phyloP scores from a whole-genome alignment of 2,888 invertebrate species.

The Scaptomyza cyrtandrae region DNA sequence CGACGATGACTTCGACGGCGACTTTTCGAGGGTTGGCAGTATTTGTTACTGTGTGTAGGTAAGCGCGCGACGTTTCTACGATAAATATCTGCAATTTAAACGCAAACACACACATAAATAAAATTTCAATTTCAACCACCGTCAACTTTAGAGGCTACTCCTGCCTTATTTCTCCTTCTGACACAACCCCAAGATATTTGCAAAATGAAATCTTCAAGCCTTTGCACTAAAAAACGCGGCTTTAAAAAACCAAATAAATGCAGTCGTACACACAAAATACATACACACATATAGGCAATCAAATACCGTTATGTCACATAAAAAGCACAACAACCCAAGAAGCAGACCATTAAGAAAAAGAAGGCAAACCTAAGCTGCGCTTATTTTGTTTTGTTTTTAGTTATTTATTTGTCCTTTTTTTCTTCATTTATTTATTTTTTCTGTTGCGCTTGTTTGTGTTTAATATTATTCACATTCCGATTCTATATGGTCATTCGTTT shows the following conservation, averaged over 20 bases:
- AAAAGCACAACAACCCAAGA: slow-evolving; percentile 39
- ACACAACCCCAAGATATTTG: not conserved
- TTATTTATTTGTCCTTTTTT: slow-evolving; percentile 10
- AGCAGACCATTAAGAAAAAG: slow-evolving; percentile 30
- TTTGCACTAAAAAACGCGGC: slow-evolving; percentile 18
- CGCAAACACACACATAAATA: slow-evolving; percentile 36
- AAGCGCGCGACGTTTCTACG: slow-evolving; percentile 39
- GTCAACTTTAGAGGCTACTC: not conserved
- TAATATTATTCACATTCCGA: slow-evolving; percentile 61
- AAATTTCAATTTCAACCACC: slow-evolving; percentile 31
- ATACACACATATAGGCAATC: slow-evolving; percentile 12
- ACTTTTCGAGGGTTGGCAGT: slow-evolving; percentile 63
- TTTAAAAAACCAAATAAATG: slow-evolving; percentile 12
- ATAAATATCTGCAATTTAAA: slow-evolving; percentile 69
- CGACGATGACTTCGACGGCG: slow-evolving; percentile 21
- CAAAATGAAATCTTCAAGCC: slow-evolving; percentile 3
- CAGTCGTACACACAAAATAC: slow-evolving; percentile 9
- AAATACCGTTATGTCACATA: slow-evolving; percentile 71
- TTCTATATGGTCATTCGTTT: slow-evolving; percentile 32
- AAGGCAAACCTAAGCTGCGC: slow-evolving; percentile 45
- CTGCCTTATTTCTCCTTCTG: not conserved
- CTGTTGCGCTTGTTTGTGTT: slow-evolving; percentile 30
- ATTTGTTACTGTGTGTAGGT: slow-evolving; percentile 55
- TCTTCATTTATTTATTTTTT: slow-evolving; percentile 4
- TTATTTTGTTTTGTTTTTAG: slow-evolving; percentile 60